These are phyloP conservation scores for Drosophila pseudoobscura DNA, from an alignment of 1,140 invertebrate species.

Conservation along the genomic window DNA sequence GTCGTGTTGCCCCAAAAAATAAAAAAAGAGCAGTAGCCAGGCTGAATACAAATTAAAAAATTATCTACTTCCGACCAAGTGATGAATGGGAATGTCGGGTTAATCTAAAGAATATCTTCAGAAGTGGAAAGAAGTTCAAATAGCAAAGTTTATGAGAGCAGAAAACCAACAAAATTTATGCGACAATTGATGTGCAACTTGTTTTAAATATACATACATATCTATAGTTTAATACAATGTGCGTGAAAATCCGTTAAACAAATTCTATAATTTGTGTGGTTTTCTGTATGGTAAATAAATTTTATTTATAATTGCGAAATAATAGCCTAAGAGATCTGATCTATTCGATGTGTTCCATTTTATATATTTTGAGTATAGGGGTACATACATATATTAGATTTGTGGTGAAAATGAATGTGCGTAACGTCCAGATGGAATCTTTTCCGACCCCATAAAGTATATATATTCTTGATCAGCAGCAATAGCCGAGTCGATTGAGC, in stretches of 20 bases:
- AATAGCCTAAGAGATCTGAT: background rate
- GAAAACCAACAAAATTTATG: background rate
- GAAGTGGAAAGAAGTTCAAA: slow-evolving; percentile 21
- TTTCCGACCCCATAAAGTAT: too few relatives aligned
- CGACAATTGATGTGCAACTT: slow-evolving; percentile 16
- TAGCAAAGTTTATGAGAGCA: slow-evolving; percentile 1
- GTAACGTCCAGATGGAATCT: too few relatives aligned
- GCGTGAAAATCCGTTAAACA: background rate
- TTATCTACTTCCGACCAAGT: slow-evolving; percentile 49
- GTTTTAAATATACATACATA: slow-evolving; percentile 5
- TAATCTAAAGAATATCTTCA: slow-evolving; percentile 17
- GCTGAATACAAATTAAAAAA: slow-evolving; percentile 57
- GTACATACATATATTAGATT: too few relatives aligned
- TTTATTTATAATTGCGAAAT: background rate
- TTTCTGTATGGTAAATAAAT: slow-evolving; percentile 30
- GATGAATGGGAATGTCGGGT: slow-evolving; percentile 43
- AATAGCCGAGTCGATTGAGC: too few relatives aligned
- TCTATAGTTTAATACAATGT: slow-evolving; percentile 6
- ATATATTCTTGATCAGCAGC: too few relatives aligned
- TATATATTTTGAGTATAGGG: too few relatives aligned
- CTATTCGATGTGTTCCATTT: too few relatives aligned
- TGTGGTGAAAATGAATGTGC: too few relatives aligned
- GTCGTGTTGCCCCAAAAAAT: slow-evolving; percentile 30
- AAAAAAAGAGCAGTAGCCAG: slow-evolving; percentile 23
- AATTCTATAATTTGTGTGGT: background rate